Evolutionary conservation across 2,113 vertebrate genomes (phyloP), one percentile per base, ranked within the genome.

Genomic region (Chunga burmeisteri): DNA sequence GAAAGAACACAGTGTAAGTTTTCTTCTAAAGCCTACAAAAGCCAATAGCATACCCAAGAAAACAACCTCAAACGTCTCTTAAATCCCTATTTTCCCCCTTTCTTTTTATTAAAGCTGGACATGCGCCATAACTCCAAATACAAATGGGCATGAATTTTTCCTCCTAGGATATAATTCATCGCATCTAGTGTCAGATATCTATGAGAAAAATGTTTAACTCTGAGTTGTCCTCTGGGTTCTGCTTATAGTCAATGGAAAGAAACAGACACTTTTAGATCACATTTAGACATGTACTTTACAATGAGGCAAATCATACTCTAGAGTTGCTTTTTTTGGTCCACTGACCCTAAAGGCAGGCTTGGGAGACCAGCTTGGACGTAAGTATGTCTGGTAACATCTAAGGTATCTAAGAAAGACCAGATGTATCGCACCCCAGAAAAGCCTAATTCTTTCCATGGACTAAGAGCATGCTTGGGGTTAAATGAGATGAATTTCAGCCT

Each of bases 401-500:
- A 73, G 32, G 25, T 88, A 56, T 70, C 49, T 95, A 88, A 94
- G 84, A 95, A 84, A 91, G 70, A 77, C 67, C 88, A 96, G 91
- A 90, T 55, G 56, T 85, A 93, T 85, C 36, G 42, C 56, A 94
- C 58, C 32, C 22, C 53, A 90, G 84, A 87, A 85, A 84, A 82
- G 7, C 9, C n/a, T 81, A 46, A 91, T 96, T 91, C 40, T 80
- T 97, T 95, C 84, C 85, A 67, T 73, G 49, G 70, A 46, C 73
- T 65, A 66, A n/a, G 7, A 80, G 17, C 16, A 73, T 36, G 10
- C 56, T 93, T 80, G 61, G 87, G 90, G 90, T 94, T 95, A 95
- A 96, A 94, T 63, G 25, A 91, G 87, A 95, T 49, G 40, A 96
- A 94, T 96, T 93, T 74, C 66, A 96, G 74, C 36, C 71, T 91